Base-by-base conservation (phyloP, 2,888 invertebrate species). In the Ormyrus pomaceus region DNA sequence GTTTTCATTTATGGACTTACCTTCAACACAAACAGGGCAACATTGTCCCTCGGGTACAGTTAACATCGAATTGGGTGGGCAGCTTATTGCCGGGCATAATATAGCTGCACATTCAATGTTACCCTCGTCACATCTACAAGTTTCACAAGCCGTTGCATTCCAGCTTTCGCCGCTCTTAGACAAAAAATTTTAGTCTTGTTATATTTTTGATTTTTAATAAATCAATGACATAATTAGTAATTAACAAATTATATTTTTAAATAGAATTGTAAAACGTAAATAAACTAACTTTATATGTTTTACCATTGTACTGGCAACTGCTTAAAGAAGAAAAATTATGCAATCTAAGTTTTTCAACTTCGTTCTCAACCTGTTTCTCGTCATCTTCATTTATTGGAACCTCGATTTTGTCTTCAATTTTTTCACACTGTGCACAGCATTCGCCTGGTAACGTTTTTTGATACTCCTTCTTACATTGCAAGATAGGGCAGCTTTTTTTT, bases 11-110 rank as follows among this genome's bases (percentile, higher is more conserved):
- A 53, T 8, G 34, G 6, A 71, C 62, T 71, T 66, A 91, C 96
- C 95, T 91, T 98, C 97, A 50, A 96, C 94, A 89, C 98, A 98
- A 87, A 94, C 94, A 0, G 96, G 94, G 89, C 98, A 98, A 88
- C 98, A 98, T 86, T 97, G 95, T 11, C 95, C 96, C 0, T 95
- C 93, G 2, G 94, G 91, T 84, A 94, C 94, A 34, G 94, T 93
- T 51, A 95, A 91, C 77, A 94, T 94, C 87, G 95, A 95, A 82
- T 96, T 96, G n/a, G 95, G 92, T 0, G 95, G 95, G 87, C 97
- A 97, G 53, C 92, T 92, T 11, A 91, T 77, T 9, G 88, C 91
- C 13, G 95, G 95, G 87, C 98, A 98, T 87, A 95, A 93, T 88
- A 96, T 95, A 92, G 95, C 95, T 19, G 95, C 95, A 89, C 98